These are phyloP conservation scores for Apis cerana DNA, from an alignment of 1,140 invertebrate genomes.

Conservation along the genomic window DNA sequence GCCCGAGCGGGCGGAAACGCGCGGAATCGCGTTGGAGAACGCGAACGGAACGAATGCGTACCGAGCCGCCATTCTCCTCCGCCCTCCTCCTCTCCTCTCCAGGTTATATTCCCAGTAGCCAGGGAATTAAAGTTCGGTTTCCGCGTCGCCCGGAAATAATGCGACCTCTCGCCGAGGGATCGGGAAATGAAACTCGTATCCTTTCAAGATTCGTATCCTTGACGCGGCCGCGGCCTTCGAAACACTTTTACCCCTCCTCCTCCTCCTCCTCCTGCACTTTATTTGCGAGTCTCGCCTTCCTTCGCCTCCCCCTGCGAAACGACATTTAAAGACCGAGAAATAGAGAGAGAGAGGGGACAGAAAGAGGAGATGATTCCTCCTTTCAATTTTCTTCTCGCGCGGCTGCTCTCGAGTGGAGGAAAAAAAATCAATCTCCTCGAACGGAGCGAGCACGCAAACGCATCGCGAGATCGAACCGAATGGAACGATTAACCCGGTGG, in stretches of 20 bases:
- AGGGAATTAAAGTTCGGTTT: conserved; percentile 63
- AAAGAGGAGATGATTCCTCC: not conserved
- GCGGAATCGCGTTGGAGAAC: conserved; percentile 43
- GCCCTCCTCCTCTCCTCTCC: too few species aligned
- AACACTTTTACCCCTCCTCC: conserved; percentile 43
- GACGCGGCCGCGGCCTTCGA: conserved; percentile 47
- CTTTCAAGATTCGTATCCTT: conserved; percentile 49
- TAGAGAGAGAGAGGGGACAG: not conserved
- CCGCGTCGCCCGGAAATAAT: conserved; percentile 63
- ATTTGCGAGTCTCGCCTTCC: not conserved
- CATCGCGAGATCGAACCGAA: not conserved
- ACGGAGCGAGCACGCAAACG: not conserved
- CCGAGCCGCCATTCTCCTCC: not conserved
- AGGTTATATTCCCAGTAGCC: conserved; percentile 1
- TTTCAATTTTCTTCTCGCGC: not conserved
- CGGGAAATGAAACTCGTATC: conserved; percentile 65
- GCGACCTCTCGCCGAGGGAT: conserved; percentile 54
- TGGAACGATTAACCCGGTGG: not conserved
- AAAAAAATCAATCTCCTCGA: too few species aligned
- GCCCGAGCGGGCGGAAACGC: conserved; percentile 10
- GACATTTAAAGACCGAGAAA: not conserved
- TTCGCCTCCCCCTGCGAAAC: not conserved
- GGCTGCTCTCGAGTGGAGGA: not conserved
- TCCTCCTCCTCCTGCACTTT: not conserved
- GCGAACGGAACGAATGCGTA: conserved; percentile 43